Evolutionary conservation across 1,140 invertebrate genomes (phyloP), one percentile per base, ranked within the genome.

Genomic region (Pseudomyrmex gracilis): DNA sequence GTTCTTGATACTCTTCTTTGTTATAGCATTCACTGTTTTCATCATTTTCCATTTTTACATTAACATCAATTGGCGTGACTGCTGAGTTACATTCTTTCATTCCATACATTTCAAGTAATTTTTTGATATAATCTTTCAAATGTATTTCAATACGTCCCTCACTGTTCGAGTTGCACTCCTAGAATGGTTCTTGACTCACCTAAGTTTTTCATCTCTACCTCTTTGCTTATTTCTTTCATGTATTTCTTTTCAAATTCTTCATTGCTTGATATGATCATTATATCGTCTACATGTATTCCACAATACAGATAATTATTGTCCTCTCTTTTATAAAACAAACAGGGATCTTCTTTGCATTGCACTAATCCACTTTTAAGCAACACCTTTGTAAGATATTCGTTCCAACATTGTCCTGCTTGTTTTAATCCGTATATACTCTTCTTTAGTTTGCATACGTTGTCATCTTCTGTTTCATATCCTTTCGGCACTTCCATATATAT

Each of bases 401-500:
- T 68, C 57, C 82, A 84, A 17, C 63, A 68, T 24, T 15, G 60
- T 15, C 82, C 64, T 2, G 82, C 63, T 47, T 77, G 64, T 17
- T 76, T 74, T 0, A 84, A 24, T 2, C 64, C 82, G 15, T 70
- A 84, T 7, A 84, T 24, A n/a, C 61, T 66, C 12, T 51, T 85
- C 5, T 61, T 74, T 12, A 85, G n/a, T 17, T 47, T 68, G 7
- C 70, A 83, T 1, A 83, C 84, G 10, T 57, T 0, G 4, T 58
- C 3, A 2, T 68, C 2, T 4, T 55, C 47, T 0, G 15, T 1
- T 20, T 61, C 22, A 43, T 22, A n/a, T 24, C 20, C 67, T 0
- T 82, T 43, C 0, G 76, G 84, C 7, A 55, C 0, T 45, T 82
- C 77, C 77, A 85, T 82, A 24, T 10, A 85, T 2, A 85, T 68